Base-by-base conservation (phyloP, 2,113 vertebrate genomes). In the Oreotrochilus melanogaster region DNA sequence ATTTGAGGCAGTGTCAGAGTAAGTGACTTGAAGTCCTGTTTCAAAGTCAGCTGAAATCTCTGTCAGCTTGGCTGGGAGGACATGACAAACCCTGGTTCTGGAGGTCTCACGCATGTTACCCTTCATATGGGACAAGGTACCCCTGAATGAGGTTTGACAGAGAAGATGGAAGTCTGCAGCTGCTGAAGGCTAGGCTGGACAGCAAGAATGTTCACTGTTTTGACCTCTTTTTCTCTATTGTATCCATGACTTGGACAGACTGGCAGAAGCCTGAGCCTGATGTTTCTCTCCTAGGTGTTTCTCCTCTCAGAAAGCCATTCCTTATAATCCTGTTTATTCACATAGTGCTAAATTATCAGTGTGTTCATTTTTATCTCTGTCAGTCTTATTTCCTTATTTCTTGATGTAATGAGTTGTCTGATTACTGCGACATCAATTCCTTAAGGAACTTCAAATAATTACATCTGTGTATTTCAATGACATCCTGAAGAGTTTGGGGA, bases 321-420 rank as follows among this genome's bases (percentile, higher is more conserved):
- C 93, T 95, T 82, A 95, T 88, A 95, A 90, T 94, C 58, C 88
- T 89, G 71, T 87, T 94, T 88, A 67, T 95, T 97, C 97, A 92
- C 91, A 92, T 96, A 95, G 93, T 94, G 72, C 94, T 93, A 84
- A 98, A 96, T 95, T 96, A 96, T 96, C 95, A 94, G 86, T 97
- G 96, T 96, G 96, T 90, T 98, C 96, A 43, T 96, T 97, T 98
- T 96, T 97, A 93, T 95, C 94, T 89, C 84, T 96, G 97, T 97
- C 96, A 97, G 96, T 98, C 97, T 97, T 96, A 92, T 86, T 97
- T 96, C 86, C 86, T 97, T 95, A 97, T 96, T 97, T 97, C 96
- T 98, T 96, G 97, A 97, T 98, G 95, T 97, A 98, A 97, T 95
- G 97, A 98, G 92, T 97, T 97, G 94, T 97, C 97, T 98, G 98